Percentiles rank a stretch among this genome's conserved stretches.
Evolutionary conservation across 2,888 invertebrate species (phyloP).

Genomic region (Troides helena): DNA sequence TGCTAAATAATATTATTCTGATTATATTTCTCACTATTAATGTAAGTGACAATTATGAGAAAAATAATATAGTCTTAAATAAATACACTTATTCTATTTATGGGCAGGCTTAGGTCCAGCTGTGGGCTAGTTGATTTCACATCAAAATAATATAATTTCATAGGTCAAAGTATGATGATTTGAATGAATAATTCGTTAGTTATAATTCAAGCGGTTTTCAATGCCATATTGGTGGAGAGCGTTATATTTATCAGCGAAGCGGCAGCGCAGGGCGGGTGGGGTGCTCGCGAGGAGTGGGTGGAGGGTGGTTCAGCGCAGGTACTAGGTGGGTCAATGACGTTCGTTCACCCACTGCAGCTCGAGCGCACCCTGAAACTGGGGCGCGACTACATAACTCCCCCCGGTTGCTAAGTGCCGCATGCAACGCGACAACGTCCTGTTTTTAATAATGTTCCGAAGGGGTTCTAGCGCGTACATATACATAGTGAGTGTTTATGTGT

Average conservation of each 20-base stretch:
- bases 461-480: slow-evolving; percentile 4
- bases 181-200: slow-evolving; percentile 4
- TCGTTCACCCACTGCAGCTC: slow-evolving; percentile 67
- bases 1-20: too few species aligned
- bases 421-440: slow-evolving; percentile 23
- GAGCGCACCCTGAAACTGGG: slow-evolving; percentile 64
- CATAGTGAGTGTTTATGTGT: slow-evolving; percentile 1
- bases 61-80: too few species aligned
- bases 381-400: slow-evolving; percentile 49
- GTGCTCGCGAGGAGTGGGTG: slow-evolving; percentile 35
- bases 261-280: slow-evolving; percentile 33
- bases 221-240: slow-evolving; percentile 65
- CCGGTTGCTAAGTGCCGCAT: slow-evolving; percentile 33
- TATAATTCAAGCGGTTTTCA: slow-evolving; percentile 50
- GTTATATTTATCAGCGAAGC: slow-evolving; percentile 61
- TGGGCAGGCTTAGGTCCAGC: too few species aligned
- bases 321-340: slow-evolving; percentile 72
- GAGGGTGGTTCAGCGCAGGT: slow-evolving; percentile 48
- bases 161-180: neutral
- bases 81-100: too few species aligned
- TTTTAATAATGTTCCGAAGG: slow-evolving; percentile 10
- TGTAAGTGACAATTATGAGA: too few species aligned
- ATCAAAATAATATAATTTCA: too few species aligned
- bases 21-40: too few species aligned
- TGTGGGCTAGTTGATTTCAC: too few species aligned